A percentile compares a stretch with the other conserved stretches of the same genome.
Conservation (phyloP, 1,140 invertebrate genomes). For the Oreohelix idahoensis region DNA sequence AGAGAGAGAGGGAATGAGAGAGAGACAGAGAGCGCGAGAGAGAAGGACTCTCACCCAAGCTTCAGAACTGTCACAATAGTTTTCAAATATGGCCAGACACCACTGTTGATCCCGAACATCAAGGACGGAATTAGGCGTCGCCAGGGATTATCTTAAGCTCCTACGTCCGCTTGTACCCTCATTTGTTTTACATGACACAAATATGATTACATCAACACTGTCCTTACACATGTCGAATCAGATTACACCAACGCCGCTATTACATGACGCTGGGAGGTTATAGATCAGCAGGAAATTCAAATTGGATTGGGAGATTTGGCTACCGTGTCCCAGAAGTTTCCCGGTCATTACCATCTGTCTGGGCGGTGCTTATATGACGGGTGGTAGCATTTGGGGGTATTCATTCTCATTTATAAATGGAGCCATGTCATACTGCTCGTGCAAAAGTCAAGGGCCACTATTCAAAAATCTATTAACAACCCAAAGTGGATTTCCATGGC, state of each 20-base stretch:
- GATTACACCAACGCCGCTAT: background rate
- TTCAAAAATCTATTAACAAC: background rate
- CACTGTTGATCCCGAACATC: background rate
- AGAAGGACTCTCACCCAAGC: background rate
- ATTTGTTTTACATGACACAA: background rate
- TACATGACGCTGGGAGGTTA: background rate
- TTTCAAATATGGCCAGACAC: background rate
- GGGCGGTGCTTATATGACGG: background rate
- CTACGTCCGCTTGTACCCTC: background rate
- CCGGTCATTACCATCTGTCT: slow-evolving; percentile 2
- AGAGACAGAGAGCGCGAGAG: background rate
- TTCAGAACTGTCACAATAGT: background rate
- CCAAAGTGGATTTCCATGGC: background rate
- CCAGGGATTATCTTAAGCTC: background rate
- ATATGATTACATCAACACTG: slow-evolving; percentile 1
- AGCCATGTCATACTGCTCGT: background rate
- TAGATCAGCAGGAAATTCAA: background rate
- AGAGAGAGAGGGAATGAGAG: background rate
- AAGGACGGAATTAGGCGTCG: background rate
- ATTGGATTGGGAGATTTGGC: slow-evolving; percentile 3
- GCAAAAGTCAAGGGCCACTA: background rate
- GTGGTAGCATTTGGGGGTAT: background rate
- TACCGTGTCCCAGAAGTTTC: background rate
- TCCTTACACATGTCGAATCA: background rate
- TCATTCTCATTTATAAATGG: background rate